Base-by-base conservation (phyloP, 1,140 invertebrate genomes). In the Drosophila ohnishii region DNA sequence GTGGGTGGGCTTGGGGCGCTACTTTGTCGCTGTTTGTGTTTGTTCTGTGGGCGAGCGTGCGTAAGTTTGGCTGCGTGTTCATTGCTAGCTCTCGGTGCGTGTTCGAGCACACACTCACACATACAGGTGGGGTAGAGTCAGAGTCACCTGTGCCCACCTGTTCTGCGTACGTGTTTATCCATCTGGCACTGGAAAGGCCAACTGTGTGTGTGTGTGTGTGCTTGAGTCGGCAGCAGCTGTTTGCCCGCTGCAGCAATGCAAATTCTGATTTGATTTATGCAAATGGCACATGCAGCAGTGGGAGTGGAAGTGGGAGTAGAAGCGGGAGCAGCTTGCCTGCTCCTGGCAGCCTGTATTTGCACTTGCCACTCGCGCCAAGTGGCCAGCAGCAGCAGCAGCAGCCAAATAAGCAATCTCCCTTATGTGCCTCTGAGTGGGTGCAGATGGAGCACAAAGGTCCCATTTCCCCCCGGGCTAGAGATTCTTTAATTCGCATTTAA, bases 221-320 rank as follows among this genome's bases (percentile, higher is more conserved):
- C 39, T 40, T 37, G 47, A 53, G 64, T 40, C 56, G 34, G 56
- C 74, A 62, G 40, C 58, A 58, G 71, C 50, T 57, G 62, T 37
- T 28, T 74, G 28, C 44, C 53, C 55, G 37, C 60, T 58, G 42
- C 53, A 40, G 79, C 83, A 81, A 83, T 88, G 84, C 84, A 87
- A 88, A 87, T 88, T 84, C 84, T 75, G 83, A 87, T 87, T 87
- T 87, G 84, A 87, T 87, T 87, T 87, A 87, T 87, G 84, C 84
- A 87, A 87, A 87, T 86, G 75, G 71, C 72, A 86, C 74, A 79
- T 71, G 79, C 63, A 73, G 64, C 51, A 56, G 55, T 8, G 22
- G 50, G 14, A 72, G 55, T 22, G 37, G 42, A 6, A 60, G 28
- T 35, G 16, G 40, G 3, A 22, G 22, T 22, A 22, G 22, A 22